phyloP scores from a whole-genome alignment of 2,888 invertebrate genomes.

The Hanleya hanleyi region DNA sequence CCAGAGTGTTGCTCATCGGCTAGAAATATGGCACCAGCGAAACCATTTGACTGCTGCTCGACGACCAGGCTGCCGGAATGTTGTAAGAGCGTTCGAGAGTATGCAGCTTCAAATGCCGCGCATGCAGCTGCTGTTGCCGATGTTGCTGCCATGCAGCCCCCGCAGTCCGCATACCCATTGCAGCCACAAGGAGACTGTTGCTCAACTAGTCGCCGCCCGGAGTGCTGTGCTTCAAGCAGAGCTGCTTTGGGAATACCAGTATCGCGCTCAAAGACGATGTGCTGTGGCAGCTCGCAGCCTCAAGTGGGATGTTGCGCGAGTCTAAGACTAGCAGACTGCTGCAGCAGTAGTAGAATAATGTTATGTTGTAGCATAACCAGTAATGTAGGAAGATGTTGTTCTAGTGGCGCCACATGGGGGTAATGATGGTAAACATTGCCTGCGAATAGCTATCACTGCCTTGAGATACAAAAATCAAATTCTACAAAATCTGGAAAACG shows the following conservation, averaged over 20 bases:
- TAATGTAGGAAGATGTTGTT: not conserved
- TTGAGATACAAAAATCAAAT: too few relatives aligned
- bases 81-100: not conserved
- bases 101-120: too few relatives aligned
- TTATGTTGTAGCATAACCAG: not conserved
- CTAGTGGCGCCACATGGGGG: not conserved
- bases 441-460: too few relatives aligned
- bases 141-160: too few relatives aligned
- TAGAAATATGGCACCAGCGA: not conserved
- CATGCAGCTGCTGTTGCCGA: too few relatives aligned
- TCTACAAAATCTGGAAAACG: too few relatives aligned
- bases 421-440: too few relatives aligned
- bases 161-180: too few relatives aligned
- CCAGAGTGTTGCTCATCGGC: not conserved
- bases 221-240: not conserved
- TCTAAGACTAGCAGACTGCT: not conserved
- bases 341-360: not conserved
- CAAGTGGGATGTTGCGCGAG: not conserved
- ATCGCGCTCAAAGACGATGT: not conserved
- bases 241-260: not conserved
- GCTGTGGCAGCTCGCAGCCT: constrained; percentile 4
- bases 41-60: not conserved
- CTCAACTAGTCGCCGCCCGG: not conserved
- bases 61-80: not conserved
- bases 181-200: not conserved